A percentile compares a stretch with the other conserved stretches of the same genome.
phyloP scores from a whole-genome alignment of 2,113 vertebrate species.

The Odobenus rosmarus region DNA sequence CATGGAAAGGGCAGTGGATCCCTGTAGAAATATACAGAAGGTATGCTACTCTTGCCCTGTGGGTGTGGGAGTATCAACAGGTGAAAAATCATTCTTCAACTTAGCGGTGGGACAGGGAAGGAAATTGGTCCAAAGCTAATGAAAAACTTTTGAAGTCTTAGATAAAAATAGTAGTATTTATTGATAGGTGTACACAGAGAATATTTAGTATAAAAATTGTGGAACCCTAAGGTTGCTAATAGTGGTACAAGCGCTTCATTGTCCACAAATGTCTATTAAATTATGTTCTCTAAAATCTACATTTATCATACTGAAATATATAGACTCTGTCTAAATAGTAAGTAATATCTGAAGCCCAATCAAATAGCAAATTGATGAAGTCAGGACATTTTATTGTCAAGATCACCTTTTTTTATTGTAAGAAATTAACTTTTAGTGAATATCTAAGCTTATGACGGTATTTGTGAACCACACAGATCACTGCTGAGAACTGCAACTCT shows the following conservation, averaged over 20 bases:
- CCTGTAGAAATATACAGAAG: too few species aligned
- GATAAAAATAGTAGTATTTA: not conserved
- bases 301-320: not conserved
- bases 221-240: not conserved
- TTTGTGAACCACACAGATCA: not conserved
- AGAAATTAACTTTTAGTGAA: not conserved
- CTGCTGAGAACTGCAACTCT: not conserved
- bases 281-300: not conserved
- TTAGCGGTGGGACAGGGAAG: not conserved
- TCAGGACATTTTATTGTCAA: not conserved
- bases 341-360: not conserved
- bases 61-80: not conserved
- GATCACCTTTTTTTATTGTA: not conserved
- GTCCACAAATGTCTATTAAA: not conserved
- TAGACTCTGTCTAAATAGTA: not conserved
- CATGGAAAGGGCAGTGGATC: not conserved
- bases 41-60: not conserved
- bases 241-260: not conserved
- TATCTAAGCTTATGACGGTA: slow-evolving; percentile 24
- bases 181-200: not conserved
- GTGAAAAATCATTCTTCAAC: not conserved
- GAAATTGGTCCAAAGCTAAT: not conserved
- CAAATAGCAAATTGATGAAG: not conserved
- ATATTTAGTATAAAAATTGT: not conserved
- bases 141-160: not conserved